Base-by-base conservation (phyloP, 2,113 vertebrate genomes). In the Nothobranchius furzeri region DNA sequence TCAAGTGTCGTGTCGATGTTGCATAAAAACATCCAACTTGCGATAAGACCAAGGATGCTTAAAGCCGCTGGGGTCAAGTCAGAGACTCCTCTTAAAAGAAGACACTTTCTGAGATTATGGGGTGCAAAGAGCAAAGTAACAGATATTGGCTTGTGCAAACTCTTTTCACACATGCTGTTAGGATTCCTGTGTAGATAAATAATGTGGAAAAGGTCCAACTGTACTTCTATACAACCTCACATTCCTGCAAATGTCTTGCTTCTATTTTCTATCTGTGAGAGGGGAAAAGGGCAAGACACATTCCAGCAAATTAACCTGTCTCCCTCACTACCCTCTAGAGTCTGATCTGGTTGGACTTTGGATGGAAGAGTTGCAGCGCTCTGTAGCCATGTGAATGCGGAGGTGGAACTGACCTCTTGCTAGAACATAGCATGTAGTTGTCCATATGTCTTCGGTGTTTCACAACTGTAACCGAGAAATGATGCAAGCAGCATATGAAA, bases 291-390 rank as follows among this genome's bases (percentile, higher is more conserved):
- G 30, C 49, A 45, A 61, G 7, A 8, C 57, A 48, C 42, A 17
- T 60, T 73, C 14, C 14, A 3, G 42, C 14, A 36, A 61, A 49
- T 14, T 35, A 25, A 49, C 46, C 46, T 20, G 11, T 30, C 45
- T 48, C 14, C 6, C 14, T 35, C 13, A n/a, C 13, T 47, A 14
- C 25, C 36, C 12, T 46, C 9, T 20, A 37, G 40, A 65, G 42
- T 52, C 46, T 9, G 11, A 54, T 54, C 40, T 30, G 30, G 53
- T 48, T 66, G 40, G 66, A 67, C n/a, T 58, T 50, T 50, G 35
- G 14, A 17, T 35, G 40, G 36, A 9, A 24, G 55, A 65, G 30
- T 13, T 9, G 56, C 36, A 25, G 17, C 10, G 8, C 54, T 51
- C 40, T 30, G 25, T 14, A 68, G 46, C 57, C 51, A 51, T 60